These are phyloP conservation scores for Drosophila kanekoi DNA, from an alignment of 2,888 invertebrate species.

Conservation along the genomic window DNA sequence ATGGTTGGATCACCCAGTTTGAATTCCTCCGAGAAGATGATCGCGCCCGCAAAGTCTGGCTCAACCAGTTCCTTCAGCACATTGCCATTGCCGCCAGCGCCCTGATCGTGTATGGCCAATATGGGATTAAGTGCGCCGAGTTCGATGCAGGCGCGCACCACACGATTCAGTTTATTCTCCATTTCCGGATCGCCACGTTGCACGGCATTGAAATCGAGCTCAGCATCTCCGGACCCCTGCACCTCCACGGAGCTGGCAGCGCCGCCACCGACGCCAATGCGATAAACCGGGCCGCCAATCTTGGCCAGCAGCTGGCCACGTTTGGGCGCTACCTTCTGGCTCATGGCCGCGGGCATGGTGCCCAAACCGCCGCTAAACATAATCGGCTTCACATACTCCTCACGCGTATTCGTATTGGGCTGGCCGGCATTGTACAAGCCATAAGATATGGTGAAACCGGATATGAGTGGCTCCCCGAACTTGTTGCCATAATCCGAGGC, in stretches of 20 bases:
- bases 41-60: conserved; percentile 92
- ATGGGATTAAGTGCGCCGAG: conserved; percentile 93
- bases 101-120: conserved; percentile 98
- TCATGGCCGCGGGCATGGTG: conserved; percentile 93
- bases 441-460: conserved; percentile 96
- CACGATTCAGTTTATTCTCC: conserved; percentile 98
- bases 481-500: conserved; percentile 99
- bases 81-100: conserved; percentile 99
- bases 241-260: conserved; percentile 98
- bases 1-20: conserved; percentile 97
- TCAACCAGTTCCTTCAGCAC: conserved; percentile 98
- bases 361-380: conserved; percentile 99
- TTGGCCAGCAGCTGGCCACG: conserved; percentile 96
- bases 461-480: conserved; percentile 97
- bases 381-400: conserved; percentile 98
- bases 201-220: conserved; percentile 98
- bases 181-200: conserved; percentile 98
- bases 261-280: conserved; percentile 99
- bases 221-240: conserved; percentile 94
- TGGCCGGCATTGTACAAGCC: conserved; percentile 88
- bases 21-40: conserved; percentile 94
- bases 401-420: conserved; percentile 88
- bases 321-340: conserved; percentile 90
- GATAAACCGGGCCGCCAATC: conserved; percentile 98
- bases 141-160: conserved; percentile 96